Base-by-base conservation (phyloP, 2,888 invertebrate genomes). In the Sclerodermus sp. region DNA sequence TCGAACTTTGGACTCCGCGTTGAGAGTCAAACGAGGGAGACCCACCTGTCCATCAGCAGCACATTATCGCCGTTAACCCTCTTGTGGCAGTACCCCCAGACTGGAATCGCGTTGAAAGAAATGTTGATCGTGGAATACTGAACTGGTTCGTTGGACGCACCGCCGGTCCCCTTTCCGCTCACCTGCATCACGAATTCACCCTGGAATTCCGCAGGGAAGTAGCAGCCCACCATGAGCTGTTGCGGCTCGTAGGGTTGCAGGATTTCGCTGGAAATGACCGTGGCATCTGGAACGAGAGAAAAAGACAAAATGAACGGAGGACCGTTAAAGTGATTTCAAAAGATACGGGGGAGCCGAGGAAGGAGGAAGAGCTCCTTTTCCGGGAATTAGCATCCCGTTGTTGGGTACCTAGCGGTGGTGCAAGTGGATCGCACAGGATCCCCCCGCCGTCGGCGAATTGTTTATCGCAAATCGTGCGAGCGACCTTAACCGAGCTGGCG, bases 131-230 rank as follows among this genome's bases (percentile, higher is more conserved):
- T 76, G 46, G 83, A 83, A 68, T 86, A 86, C 57, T 83, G 82
- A 51, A 86, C 81, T 49, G 80, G 79, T 58, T 81, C 81, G 56
- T 76, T 77, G 40, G 70, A 70, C 29, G 74, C 68, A 69, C 73
- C 70, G 70, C 58, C 65, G 49, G 63, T 64, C 55, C 67, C 69
- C 56, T 65, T 64, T 49, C 70, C 71, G 60, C 70, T 74, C 60
- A 76, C 80, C 76, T 86, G 86, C 79, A 84, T 85, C 57, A 83
- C 78, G 70, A 82, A 87, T 58, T 84, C 83, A 18, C 87, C 87
- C 77, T 86, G 86, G 61, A 83, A 82, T 72, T 85, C 85, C 51
- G 83, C 81, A 17, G 85, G 82, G 73, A 87, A 86, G 73, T 85
- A 86, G 72, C 86, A 87, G 32, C 82, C 79, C 39, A 79, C 80